Base-by-base conservation (phyloP, 92 coral and sea anemone genomes). In the Bergia sp. region DNA sequence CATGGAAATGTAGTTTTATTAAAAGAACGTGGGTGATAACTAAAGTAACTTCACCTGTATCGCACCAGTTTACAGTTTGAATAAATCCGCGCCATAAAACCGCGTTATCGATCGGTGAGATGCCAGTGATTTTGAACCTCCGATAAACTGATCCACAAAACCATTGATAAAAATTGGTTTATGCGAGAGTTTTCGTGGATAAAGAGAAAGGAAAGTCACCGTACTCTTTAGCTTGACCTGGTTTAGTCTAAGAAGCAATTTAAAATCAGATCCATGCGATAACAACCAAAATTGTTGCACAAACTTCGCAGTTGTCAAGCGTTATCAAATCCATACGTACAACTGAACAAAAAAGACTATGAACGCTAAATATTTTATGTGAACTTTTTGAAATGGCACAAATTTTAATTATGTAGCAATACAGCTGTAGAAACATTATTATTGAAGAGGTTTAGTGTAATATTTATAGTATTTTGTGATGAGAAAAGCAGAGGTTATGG, bases 321-420 rank as follows among this genome's bases (percentile, higher is more conserved):
- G 45, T 76, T 81, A 86, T 85, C 86, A 69, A 42, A 75, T 87
- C 58, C 85, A 85, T 80, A 88, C 57, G 61, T 89, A 76, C 89
- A 81, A 80, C 78, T 79, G 81, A 91, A 90, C 90, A 87, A 92
- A 93, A 91, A 91, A 92, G 92, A 94, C 98, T 93, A 82, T 94
- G 85, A 82, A 90, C 88, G 86, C 87, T 95, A 93, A 95, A 95
- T 95, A 95, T 95, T 95, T 95, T 92, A 95, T 95, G 96, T 73
- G 90, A 90, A 92, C 94, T 91, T 91, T 93, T 94, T 93, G 93
- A 92, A 94, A 90, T 92, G 88, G 93, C 95, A 93, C 92, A 95
- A 92, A 94, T 93, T 95, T 93, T 95, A 95, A 93, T 95, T 85
- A 95, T 95, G 98, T 93, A 95, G 94, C 86, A 90, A 88, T 88